Conservation (phyloP, 2,113 vertebrate species). For the Brachyhypopomus occidentalis region DNA sequence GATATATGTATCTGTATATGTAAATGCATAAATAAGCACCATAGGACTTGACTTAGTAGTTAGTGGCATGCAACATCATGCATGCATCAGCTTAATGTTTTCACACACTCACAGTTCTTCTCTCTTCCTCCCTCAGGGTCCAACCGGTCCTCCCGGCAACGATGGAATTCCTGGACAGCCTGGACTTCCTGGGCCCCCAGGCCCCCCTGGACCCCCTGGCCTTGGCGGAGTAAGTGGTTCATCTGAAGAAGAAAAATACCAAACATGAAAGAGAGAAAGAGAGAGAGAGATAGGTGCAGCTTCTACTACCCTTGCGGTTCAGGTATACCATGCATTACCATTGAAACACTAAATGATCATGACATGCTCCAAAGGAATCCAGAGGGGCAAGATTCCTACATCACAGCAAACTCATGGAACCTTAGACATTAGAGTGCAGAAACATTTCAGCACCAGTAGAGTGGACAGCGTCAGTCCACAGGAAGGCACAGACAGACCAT, state of each 20-base stretch:
- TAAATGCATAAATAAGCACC: neutral
- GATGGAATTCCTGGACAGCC: slow-evolving; percentile 88
- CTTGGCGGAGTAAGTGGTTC: slow-evolving; percentile 90
- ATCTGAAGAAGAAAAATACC: slow-evolving; percentile 8
- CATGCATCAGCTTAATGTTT: neutral
- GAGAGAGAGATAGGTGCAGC: neutral
- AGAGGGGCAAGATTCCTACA: neutral
- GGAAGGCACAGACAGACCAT: neutral
- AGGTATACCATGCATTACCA: neutral
- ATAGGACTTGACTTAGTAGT: neutral
- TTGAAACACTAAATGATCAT: neutral
- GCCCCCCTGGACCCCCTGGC: slow-evolving; percentile 88
- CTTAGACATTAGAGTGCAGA: neutral
- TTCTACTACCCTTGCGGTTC: neutral
- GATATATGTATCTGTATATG: neutral
- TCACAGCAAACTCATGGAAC: neutral
- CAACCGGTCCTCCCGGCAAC: slow-evolving; percentile 81
- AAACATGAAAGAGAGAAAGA: neutral
- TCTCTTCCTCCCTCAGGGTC: slow-evolving; percentile 74
- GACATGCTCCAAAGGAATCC: neutral
- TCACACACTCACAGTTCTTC: slow-evolving; percentile 1
- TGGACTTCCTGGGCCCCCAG: slow-evolving; percentile 85
- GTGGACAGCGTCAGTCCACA: slow-evolving; percentile 52
- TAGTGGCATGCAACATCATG: neutral
- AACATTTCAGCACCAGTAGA: slow-evolving; percentile 43